Percentiles rank a stretch among this genome's conserved stretches.
Evolutionary conservation across 2,888 invertebrate species (phyloP).

Genomic region (Hydriomena furcata): DNA sequence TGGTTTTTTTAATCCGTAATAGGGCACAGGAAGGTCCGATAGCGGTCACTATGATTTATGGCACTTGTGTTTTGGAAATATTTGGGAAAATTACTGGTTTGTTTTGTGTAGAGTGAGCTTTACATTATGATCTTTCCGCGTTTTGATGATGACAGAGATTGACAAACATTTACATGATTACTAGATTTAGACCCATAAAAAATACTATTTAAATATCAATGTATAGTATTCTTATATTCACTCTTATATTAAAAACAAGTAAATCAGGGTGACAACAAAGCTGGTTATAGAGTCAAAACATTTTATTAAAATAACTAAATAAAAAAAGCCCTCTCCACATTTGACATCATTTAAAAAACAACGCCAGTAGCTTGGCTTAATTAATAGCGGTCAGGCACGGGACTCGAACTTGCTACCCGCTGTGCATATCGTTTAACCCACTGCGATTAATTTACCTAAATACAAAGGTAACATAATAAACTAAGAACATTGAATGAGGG

Average conservation of each 20-base stretch:
- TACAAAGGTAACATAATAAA: constrained; percentile 5
- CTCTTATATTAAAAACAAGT: no score
- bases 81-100: constrained; percentile 40
- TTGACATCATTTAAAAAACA: constrained; percentile 19
- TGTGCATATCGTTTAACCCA: constrained; percentile 20
- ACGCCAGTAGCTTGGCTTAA: constrained; percentile 47
- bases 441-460: constrained; percentile 3
- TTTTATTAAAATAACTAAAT: no score
- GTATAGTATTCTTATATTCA: no score
- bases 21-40: constrained; percentile 58
- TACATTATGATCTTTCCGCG: neutral
- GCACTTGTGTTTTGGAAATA: constrained; percentile 47
- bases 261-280: no score
- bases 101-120: constrained; percentile 37
- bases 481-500: neutral
- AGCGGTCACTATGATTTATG: constrained; percentile 68
- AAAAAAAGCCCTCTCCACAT: constrained; percentile 32
- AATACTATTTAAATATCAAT: no score
- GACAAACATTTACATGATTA: no score
- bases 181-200: no score
- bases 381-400: constrained; percentile 61
- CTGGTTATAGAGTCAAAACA: no score
- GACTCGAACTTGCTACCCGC: constrained; percentile 53
- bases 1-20: constrained; percentile 78
- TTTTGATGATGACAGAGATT: no score